Evolutionary conservation across 1,140 invertebrate genomes (phyloP).

Genomic region (Colletes gigas): DNA sequence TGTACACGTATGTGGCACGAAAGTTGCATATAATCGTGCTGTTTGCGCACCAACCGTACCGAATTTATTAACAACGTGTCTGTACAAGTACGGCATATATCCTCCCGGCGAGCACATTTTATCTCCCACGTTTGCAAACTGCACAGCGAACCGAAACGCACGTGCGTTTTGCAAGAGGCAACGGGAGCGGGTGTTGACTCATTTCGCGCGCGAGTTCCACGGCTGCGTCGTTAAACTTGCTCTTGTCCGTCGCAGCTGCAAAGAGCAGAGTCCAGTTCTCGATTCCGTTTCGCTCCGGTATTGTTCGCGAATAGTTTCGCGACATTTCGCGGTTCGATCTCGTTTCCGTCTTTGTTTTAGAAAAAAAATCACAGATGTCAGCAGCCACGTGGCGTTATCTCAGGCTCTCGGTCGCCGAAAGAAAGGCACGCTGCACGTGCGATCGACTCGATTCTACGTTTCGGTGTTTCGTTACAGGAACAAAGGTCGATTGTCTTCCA

Average conservation of each 20-base stretch:
- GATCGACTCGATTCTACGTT: neutral
- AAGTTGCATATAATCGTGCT: slow-evolving; percentile 14
- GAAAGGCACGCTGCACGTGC: slow-evolving; percentile 17
- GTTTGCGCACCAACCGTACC: neutral
- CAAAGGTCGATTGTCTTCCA: neutral
- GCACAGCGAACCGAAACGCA: slow-evolving; percentile 51
- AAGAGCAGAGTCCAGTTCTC: slow-evolving; percentile 57
- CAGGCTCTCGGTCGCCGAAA: neutral
- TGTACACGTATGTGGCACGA: slow-evolving; percentile 11
- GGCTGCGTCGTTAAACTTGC: slow-evolving; percentile 12
- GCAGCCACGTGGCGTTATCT: slow-evolving; percentile 44
- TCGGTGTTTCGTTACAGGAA: neutral
- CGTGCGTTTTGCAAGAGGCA: slow-evolving; percentile 51
- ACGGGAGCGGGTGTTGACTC: slow-evolving; percentile 50
- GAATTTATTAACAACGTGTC: slow-evolving; percentile 23
- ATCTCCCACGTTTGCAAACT: slow-evolving; percentile 36
- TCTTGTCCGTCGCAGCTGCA: slow-evolving; percentile 54
- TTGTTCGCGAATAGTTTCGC: slow-evolving; percentile 39
- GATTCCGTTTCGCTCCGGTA: slow-evolving; percentile 19
- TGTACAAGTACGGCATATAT: neutral
- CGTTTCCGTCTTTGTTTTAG: slow-evolving; percentile 50
- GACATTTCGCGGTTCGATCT: slow-evolving; percentile 13
- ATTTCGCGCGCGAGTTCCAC: slow-evolving; percentile 53
- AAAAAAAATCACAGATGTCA: slow-evolving; percentile 54
- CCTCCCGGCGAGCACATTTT: slow-evolving; percentile 16